Conservation (phyloP, 2,113 vertebrate species). For the Ailurus styani region DNA sequence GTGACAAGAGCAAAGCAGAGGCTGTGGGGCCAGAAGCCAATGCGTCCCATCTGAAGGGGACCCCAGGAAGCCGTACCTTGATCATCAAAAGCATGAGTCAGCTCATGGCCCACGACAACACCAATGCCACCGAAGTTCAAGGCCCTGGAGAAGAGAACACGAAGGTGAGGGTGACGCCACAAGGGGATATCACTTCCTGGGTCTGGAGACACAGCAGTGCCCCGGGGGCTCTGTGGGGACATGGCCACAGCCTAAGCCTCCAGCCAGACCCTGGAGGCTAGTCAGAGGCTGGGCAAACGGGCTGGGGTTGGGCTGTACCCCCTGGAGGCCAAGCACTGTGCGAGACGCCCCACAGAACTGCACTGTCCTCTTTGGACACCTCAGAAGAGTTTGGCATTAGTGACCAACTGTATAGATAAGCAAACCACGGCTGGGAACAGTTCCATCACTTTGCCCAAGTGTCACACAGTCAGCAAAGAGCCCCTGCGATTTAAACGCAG, state of each 20-base stretch:
- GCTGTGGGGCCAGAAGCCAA: not conserved
- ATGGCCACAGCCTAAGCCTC: not conserved
- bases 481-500: not conserved
- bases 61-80: constrained; percentile 84
- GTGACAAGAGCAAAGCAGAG: not conserved
- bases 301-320: not conserved
- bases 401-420: not conserved
- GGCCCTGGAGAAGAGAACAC: constrained; percentile 80
- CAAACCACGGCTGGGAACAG: rapidly evolving
- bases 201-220: not conserved
- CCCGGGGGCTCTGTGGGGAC: not conserved
- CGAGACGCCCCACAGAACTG: not conserved
- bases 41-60: not conserved
- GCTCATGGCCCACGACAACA: constrained; percentile 95
- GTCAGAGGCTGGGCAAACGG: not conserved
- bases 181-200: rapidly evolving
- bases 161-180: not conserved
- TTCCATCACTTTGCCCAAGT: not conserved
- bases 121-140: constrained; percentile 97
- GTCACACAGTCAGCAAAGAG: not conserved
- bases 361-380: too few species aligned
- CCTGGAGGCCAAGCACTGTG: rapidly evolving
- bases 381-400: not conserved
- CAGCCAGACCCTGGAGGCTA: not conserved
- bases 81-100: constrained; percentile 97